Base-by-base conservation (phyloP, 2,113 vertebrate genomes). In the Hypocryptadius cinnamomeus region DNA sequence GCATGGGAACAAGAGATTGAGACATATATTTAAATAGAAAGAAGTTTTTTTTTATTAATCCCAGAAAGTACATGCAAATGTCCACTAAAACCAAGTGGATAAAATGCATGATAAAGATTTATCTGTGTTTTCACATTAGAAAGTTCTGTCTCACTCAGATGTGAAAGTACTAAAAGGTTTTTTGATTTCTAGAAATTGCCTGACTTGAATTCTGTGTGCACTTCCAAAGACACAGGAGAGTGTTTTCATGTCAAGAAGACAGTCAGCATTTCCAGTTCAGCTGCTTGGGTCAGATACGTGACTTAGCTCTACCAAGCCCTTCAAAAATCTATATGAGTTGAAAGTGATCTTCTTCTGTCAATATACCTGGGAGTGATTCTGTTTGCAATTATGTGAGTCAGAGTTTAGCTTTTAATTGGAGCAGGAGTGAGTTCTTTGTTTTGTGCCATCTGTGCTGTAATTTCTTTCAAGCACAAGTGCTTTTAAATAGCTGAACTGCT, bases 381-480 rank as follows among this genome's bases (percentile, higher is more conserved):
- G 1, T 69, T 70, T 91, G 84, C 78, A 73, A 35, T 94, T 79
- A 54, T 23, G 42, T 72, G 89, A 95, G 80, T 92, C 74, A 79
- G 48, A 77, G 89, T 92, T 93, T 57, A 93, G 73, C 66, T 89
- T 91, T 92, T 94, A 92, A 94, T 73, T 93, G 91, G 74, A 94
- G 59, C 81, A 82, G 65, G 92, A 92, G 30, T 25, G 65, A 82
- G 59, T 39, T 87, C 89, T 92, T 95, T 91, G 87, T 82, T 95
- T 96, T 64, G 42, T 66, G 71, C 94, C 94, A 82, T 96, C 94
- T 94, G 87, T 79, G 54, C 78, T 63, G 35, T 59, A 54, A 87
- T 92, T 91, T 93, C 57, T 92, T 91, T 89, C 59, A 89, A 87
- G 81, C 59, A 81, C 47, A 92, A 93, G 71, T 72, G 48, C 48